phyloP scores from a whole-genome alignment of 2,113 vertebrate species.

The Poicephalus gulielmi region DNA sequence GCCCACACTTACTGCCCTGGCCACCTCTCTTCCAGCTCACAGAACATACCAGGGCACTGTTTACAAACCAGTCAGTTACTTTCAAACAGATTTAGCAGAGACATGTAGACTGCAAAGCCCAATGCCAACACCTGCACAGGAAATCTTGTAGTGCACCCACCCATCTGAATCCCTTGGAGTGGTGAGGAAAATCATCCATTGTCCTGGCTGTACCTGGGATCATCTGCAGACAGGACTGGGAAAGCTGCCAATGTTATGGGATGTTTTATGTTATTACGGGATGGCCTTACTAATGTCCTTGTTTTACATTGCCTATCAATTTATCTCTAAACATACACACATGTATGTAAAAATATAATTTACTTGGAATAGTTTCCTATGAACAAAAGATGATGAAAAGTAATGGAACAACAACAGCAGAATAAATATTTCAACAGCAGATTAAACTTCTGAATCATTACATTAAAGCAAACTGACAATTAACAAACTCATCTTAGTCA shows the following conservation, averaged over 20 bases:
- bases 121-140: not conserved
- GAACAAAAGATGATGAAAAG: not conserved
- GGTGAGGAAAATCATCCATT: not conserved
- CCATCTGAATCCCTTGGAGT: not conserved
- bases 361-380: not conserved
- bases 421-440: slow-evolving; percentile 18
- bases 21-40: too few relatives aligned
- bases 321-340: not conserved
- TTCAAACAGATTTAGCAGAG: not conserved
- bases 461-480: slow-evolving; percentile 28
- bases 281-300: not conserved
- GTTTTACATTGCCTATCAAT: not conserved
- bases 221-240: fast-evolving
- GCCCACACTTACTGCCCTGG: not conserved
- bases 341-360: not conserved
- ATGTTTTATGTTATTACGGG: not conserved
- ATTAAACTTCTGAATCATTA: not conserved
- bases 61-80: not conserved
- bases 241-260: not conserved
- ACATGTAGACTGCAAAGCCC: not conserved
- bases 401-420: not conserved
- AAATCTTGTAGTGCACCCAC: not conserved
- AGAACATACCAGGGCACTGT: not conserved
- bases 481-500: slow-evolving; percentile 14
- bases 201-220: not conserved